phyloP scores from a whole-genome alignment of 2,797 vertebrate genomes.

The Avahi laniger region DNA sequence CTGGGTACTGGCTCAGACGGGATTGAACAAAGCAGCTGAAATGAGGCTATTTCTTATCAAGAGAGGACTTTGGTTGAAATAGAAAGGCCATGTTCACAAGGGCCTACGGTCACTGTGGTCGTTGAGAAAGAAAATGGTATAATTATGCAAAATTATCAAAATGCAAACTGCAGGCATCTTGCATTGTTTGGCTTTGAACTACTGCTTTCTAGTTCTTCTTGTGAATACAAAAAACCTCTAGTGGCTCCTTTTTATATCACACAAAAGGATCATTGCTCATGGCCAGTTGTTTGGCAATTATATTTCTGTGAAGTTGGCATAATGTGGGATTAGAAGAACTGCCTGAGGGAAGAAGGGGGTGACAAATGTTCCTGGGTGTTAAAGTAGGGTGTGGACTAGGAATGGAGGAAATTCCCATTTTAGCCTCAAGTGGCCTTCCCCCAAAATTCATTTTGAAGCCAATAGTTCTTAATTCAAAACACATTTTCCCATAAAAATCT shows the following conservation, averaged over 20 bases:
- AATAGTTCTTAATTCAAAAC: slow-evolving; percentile 24
- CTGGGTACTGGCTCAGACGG: neutral
- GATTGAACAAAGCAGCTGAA: slow-evolving; percentile 7
- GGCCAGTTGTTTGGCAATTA: slow-evolving; percentile 64
- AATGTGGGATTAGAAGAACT: slow-evolving; percentile 46
- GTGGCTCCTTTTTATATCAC: slow-evolving; percentile 52
- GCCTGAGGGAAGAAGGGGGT: slow-evolving; percentile 50
- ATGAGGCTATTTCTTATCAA: slow-evolving; percentile 9
- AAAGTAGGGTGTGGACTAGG: neutral
- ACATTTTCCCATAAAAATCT: slow-evolving; percentile 20
- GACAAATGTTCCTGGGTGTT: neutral
- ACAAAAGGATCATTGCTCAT: slow-evolving; percentile 67
- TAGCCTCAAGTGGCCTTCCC: neutral
- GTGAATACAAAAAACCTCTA: slow-evolving; percentile 59
- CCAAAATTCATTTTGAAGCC: slow-evolving; percentile 37
- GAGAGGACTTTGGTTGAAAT: slow-evolving; percentile 33
- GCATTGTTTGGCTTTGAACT: slow-evolving; percentile 38
- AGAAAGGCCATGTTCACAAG: slow-evolving; percentile 18
- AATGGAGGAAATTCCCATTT: neutral
- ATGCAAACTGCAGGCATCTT: slow-evolving; percentile 57
- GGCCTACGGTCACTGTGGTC: neutral
- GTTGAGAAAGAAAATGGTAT: slow-evolving; percentile 59
- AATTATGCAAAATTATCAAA: slow-evolving; percentile 64
- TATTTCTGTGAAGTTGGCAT: slow-evolving; percentile 60
- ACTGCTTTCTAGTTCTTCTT: slow-evolving; percentile 41